Conservation (phyloP, 2,797 vertebrate species). For the Urosaurus nigricauda region DNA sequence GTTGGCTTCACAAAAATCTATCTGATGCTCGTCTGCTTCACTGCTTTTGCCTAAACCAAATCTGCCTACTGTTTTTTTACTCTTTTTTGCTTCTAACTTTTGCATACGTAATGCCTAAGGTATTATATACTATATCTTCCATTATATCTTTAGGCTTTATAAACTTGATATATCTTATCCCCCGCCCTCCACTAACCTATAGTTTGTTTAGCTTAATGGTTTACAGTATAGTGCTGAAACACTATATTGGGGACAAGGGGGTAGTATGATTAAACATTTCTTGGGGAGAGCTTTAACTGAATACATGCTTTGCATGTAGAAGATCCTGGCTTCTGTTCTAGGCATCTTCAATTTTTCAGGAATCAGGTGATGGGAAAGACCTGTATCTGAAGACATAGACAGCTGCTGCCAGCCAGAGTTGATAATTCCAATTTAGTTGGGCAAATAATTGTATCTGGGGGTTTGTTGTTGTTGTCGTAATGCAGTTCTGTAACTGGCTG, state of each 20-base stretch:
- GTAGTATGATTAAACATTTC: not conserved
- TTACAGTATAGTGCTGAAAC: not conserved
- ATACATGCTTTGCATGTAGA: not conserved
- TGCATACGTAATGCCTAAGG: too few species aligned
- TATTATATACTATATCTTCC: not conserved
- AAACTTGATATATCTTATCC: not conserved
- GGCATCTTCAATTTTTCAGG: not conserved
- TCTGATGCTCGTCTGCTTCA: too few species aligned
- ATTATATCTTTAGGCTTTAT: not conserved
- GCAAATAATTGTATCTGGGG: not conserved
- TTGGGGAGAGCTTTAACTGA: not conserved
- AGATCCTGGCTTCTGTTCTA: not conserved
- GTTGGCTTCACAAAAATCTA: too few species aligned
- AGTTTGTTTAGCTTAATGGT: not conserved
- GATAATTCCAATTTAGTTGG: not conserved
- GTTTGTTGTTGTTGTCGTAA: not conserved
- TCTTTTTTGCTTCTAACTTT: too few species aligned
- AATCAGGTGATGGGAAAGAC: not conserved
- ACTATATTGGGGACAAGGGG: not conserved
- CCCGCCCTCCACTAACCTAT: too few species aligned
- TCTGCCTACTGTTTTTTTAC: too few species aligned
- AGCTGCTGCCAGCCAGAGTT: not conserved
- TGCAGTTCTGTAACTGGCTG: not conserved
- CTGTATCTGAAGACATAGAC: not conserved
- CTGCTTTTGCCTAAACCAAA: too few species aligned